Conservation (phyloP, 2,888 invertebrate genomes). For the Pycnomerus fuliginosus region DNA sequence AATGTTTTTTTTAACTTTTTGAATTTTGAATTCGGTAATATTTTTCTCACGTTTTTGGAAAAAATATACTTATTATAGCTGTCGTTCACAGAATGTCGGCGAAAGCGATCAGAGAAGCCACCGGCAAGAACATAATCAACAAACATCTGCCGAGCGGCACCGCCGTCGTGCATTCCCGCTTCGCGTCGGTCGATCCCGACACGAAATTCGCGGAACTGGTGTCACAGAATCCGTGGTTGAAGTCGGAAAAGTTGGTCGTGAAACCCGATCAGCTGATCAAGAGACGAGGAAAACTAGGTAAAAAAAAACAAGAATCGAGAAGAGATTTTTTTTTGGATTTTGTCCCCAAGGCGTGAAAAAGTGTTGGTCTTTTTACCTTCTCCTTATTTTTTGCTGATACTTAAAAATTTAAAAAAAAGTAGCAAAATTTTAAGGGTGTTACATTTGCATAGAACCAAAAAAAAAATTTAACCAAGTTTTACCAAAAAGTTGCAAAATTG, state of each 20-base stretch:
- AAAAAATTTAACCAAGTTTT: no score
- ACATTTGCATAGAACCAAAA: no score
- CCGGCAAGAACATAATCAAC: slow-evolving; percentile 90
- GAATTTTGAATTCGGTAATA: not conserved
- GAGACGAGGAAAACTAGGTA: slow-evolving; percentile 89
- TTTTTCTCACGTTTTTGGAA: no score
- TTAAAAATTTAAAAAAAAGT: no score
- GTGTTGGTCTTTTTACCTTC: no score
- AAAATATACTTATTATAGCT: no score
- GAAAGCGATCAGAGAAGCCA: slow-evolving; percentile 93
- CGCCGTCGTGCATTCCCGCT: slow-evolving; percentile 71
- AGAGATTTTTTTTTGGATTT: no score
- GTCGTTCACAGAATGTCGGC: slow-evolving; percentile 95
- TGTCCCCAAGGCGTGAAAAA: no score
- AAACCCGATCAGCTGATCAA: slow-evolving; percentile 99
- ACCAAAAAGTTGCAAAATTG: no score
- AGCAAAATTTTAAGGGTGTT: no score
- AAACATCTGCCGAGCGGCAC: slow-evolving; percentile 70
- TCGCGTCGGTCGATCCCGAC: slow-evolving; percentile 74
- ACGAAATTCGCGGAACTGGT: slow-evolving; percentile 78
- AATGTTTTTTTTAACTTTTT: not conserved
- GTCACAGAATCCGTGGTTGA: slow-evolving; percentile 82
- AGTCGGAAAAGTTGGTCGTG: slow-evolving; percentile 86
- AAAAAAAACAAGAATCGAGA: no score
- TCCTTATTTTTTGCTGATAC: no score